Base-by-base conservation (phyloP, 2,888 invertebrate species). In the Hydroisotoma schaefferi region DNA sequence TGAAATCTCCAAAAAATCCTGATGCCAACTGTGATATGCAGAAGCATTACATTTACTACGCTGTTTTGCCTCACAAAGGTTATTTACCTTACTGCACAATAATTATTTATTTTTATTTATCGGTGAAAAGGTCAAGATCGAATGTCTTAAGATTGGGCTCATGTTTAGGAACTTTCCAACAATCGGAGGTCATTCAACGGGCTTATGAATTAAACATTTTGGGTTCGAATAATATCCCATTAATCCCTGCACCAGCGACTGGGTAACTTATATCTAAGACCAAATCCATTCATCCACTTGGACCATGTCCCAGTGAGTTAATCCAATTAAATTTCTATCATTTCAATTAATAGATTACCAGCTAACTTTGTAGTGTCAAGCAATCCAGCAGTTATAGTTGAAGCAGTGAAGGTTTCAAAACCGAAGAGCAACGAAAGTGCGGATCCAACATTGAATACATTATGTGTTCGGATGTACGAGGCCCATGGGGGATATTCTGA, bases 1-100 rank as follows among this genome's bases (percentile, higher is more conserved):
- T 81, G 53, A 71, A 79, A 12, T 75, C 80, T 0, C 77, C 80
- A 0, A 81, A 80, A 70, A 73, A 76, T 18, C 81, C 81, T 2
- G 80, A 81, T 72, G 73, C 73, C 2, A 73, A 74, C 12, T 78
- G 79, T 23, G 81, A 81, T 70, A 80, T 80, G 77, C 72, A 74
- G 37, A 75, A 76, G 48, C 80, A 81, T 64, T 68, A 67, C 15
- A 78, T 81, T 69, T 74, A 76, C 20, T 81, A 81, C 71, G 79
- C 78, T 20, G 56, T 79, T 22, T 76, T 79, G 76, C 79, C 80
- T 2, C 78, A 79, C 70, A 61, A 59, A 67, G 77, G 78, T 78
- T 67, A 15, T 59, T 37, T 1, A 10, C 25, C 20, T 22, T 37
- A 48, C 22, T 20, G 23, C 20, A 52, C 53, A 18, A 1, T 55